phyloP scores from a whole-genome alignment of 2,888 invertebrate genomes.

The Luperina nickerlii region DNA sequence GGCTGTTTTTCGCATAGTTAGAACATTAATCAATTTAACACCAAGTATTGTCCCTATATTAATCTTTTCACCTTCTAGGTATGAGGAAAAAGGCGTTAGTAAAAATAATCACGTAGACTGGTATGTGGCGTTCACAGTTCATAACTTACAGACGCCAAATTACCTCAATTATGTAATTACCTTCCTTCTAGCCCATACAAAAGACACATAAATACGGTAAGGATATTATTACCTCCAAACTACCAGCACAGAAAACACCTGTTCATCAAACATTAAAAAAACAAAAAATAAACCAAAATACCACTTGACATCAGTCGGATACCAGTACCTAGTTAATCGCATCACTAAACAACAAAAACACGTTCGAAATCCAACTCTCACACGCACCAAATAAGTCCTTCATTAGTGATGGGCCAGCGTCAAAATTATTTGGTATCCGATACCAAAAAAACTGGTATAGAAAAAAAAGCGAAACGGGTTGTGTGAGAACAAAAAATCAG shows the following conservation, averaged over 20 bases:
- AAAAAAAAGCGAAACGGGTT: constrained; percentile 74
- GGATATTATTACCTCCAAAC: constrained; percentile 61
- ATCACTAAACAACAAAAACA: constrained; percentile 44
- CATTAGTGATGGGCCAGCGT: constrained; percentile 52
- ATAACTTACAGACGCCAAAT: constrained; percentile 23
- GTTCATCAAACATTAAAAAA: constrained; percentile 68
- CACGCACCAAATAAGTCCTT: constrained; percentile 40
- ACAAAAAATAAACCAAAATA: constrained; percentile 67
- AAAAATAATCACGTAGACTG: constrained; percentile 9
- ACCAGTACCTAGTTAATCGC: constrained; percentile 42
- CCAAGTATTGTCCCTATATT: background rate
- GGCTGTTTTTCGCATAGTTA: background rate
- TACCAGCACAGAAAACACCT: constrained; percentile 71
- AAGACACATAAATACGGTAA: constrained; percentile 50
- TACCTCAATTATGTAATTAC: constrained; percentile 47
- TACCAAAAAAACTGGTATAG: constrained; percentile 64
- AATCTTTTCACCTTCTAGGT: background rate
- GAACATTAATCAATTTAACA: background rate
- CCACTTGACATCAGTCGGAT: constrained; percentile 69
- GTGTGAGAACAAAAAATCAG: constrained; percentile 78
- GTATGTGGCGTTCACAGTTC: constrained; percentile 42
- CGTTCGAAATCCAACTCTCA: constrained; percentile 52
- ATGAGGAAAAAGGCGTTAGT: constrained; percentile 9
- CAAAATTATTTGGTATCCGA: constrained; percentile 48
- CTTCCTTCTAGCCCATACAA: constrained; percentile 24